Percentiles rank a stretch among this genome's conserved stretches.
Evolutionary conservation across 1,140 invertebrate species (phyloP).

Genomic region (Drosophila subobscura): DNA sequence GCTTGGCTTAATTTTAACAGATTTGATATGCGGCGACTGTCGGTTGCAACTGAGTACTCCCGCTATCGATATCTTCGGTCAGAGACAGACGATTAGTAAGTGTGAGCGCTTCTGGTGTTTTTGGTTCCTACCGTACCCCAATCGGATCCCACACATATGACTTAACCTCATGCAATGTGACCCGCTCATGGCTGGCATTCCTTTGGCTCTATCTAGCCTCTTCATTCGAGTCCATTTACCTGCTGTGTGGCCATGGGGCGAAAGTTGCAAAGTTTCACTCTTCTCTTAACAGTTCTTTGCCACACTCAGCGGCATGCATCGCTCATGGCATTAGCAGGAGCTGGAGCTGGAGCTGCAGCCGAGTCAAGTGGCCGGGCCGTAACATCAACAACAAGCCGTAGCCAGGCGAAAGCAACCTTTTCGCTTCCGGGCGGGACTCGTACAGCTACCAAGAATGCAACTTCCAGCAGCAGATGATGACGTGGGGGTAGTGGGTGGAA

Average conservation of each 20-base stretch:
- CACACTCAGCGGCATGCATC: constrained; percentile 18
- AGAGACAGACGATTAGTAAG: not conserved
- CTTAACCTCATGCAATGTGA: constrained; percentile 25
- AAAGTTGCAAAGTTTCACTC: constrained; percentile 16
- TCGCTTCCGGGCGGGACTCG: constrained; percentile 30
- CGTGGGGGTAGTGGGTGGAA: not conserved
- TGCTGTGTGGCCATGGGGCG: not conserved
- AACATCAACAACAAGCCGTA: constrained; percentile 36
- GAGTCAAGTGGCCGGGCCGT: constrained; percentile 46
- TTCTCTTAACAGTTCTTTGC: constrained; percentile 12
- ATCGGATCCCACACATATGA: constrained; percentile 7
- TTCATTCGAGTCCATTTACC: no score
- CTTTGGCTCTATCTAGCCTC: constrained; percentile 14
- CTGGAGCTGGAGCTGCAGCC: not conserved
- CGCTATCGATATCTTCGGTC: no score
- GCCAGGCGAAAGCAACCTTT: constrained; percentile 17
- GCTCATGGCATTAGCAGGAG: constrained; percentile 21
- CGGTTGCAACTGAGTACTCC: no score
- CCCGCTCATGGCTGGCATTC: constrained; percentile 22
- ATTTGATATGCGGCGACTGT: no score
- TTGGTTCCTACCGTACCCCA: not conserved
- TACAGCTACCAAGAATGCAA: no score
- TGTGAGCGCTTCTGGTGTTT: not conserved
- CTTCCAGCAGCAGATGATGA: constrained; percentile 33
- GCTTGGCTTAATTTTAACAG: no score